Evolutionary conservation across 2,888 invertebrate species (phyloP).

Genomic region (Epirrhoe alternata): DNA sequence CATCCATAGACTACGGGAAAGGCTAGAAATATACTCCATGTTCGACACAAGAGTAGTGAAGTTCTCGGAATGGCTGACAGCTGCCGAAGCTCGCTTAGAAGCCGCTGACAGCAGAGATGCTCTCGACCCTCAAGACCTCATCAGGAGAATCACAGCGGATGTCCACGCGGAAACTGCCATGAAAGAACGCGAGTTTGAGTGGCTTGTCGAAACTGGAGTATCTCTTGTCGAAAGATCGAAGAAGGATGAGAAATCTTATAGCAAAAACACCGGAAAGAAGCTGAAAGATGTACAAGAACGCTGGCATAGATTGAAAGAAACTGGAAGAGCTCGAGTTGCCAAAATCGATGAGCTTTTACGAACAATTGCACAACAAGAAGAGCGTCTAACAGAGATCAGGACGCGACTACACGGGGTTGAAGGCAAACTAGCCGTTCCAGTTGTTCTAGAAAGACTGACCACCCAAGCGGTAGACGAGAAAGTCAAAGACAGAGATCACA

Average conservation of each 20-base stretch:
- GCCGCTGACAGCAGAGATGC: constrained; percentile 82
- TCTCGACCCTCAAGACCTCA: constrained; percentile 89
- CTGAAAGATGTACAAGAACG: constrained; percentile 86
- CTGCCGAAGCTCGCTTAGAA: constrained; percentile 88
- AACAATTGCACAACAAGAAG: constrained; percentile 89
- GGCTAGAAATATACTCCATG: constrained; percentile 88
- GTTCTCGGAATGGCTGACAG: constrained; percentile 89
- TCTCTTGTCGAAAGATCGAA: constrained; percentile 87
- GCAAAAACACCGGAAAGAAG: constrained; percentile 85
- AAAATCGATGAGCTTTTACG: constrained; percentile 90
- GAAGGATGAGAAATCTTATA: constrained; percentile 84
- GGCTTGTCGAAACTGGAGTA: constrained; percentile 89
- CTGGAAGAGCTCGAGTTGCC: constrained; percentile 87
- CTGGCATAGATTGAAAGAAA: constrained; percentile 88
- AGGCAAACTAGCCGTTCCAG: constrained; percentile 87
- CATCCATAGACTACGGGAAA: constrained; percentile 90
- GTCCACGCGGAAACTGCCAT: constrained; percentile 90
- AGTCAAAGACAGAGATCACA: constrained; percentile 88
- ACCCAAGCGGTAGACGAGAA: constrained; percentile 88
- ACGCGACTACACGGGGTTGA: constrained; percentile 90
- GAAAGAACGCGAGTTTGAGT: constrained; percentile 91
- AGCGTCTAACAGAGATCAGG: constrained; percentile 89
- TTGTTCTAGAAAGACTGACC: constrained; percentile 87
- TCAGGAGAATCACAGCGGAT: constrained; percentile 90
- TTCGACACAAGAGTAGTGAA: constrained; percentile 88